These are phyloP conservation scores for Leptopilina syphax DNA, from an alignment of 2,888 invertebrate genomes.

Conservation along the genomic window DNA sequence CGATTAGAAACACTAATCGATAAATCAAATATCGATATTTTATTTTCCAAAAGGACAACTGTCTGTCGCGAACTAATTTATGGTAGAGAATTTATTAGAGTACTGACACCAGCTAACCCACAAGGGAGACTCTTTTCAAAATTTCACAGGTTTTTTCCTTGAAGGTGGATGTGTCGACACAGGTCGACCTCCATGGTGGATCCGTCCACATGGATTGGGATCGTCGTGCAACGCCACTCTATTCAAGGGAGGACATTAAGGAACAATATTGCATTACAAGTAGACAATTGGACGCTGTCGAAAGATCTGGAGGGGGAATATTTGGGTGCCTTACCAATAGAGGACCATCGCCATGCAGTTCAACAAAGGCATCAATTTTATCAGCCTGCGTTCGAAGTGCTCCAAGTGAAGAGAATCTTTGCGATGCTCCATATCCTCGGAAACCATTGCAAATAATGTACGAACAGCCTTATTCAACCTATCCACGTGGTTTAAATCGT, in stretches of 20 bases:
- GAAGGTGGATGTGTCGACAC: slow-evolving; percentile 76
- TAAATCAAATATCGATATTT: too few species aligned
- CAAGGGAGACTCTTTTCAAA: slow-evolving; percentile 29
- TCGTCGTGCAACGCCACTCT: slow-evolving; percentile 80
- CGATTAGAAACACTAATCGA: too few species aligned
- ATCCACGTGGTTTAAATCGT: slow-evolving; percentile 64
- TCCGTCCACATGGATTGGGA: slow-evolving; percentile 78
- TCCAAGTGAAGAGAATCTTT: slow-evolving; percentile 92
- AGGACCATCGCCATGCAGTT: slow-evolving; percentile 82
- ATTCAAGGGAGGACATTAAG: slow-evolving; percentile 93
- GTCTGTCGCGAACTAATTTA: background rate
- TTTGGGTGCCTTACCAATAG: slow-evolving; percentile 92
- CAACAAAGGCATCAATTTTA: slow-evolving; percentile 84
- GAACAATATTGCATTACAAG: slow-evolving; percentile 97
- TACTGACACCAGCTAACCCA: background rate
- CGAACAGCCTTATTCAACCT: slow-evolving; percentile 71
- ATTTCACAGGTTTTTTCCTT: slow-evolving; percentile 45
- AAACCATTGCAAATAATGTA: slow-evolving; percentile 69
- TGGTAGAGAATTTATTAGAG: background rate
- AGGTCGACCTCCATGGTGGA: slow-evolving; percentile 77
- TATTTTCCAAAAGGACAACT: background rate
- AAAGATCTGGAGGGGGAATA: slow-evolving; percentile 82
- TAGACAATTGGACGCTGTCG: slow-evolving; percentile 90
- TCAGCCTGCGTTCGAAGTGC: slow-evolving; percentile 92
- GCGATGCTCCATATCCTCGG: slow-evolving; percentile 89